A percentile compares a stretch with the other conserved stretches of the same genome.
Conservation (phyloP, 2,797 vertebrate species). For the Betta splendens region DNA sequence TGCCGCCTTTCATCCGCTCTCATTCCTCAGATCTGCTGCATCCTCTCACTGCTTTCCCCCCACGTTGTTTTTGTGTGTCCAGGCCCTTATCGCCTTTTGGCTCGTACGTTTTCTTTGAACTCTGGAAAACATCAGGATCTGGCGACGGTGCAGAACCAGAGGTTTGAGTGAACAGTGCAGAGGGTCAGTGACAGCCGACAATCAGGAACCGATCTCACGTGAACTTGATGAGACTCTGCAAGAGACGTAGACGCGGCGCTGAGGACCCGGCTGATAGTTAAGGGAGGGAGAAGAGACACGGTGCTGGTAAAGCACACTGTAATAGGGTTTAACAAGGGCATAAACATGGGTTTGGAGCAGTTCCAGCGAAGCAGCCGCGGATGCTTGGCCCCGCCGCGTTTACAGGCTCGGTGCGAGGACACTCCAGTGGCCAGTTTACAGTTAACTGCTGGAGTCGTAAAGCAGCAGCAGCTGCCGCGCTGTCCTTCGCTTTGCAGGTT, state of each 20-base stretch:
- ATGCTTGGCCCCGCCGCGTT: constrained; percentile 57
- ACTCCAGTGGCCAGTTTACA: constrained; percentile 44
- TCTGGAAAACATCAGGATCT: constrained; percentile 25
- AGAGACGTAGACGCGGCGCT: constrained; percentile 20
- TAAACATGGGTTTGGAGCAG: constrained; percentile 43
- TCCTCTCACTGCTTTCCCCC: neutral
- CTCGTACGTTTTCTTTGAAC: constrained; percentile 4
- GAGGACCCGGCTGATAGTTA: too few species aligned
- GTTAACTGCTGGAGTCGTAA: constrained; percentile 55
- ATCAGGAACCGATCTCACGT: constrained; percentile 59
- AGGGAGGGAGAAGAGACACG: constrained; percentile 3
- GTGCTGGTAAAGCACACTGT: constrained; percentile 38
- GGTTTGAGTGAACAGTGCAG: constrained; percentile 9
- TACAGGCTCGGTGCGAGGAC: constrained; percentile 39
- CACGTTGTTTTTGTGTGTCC: neutral
- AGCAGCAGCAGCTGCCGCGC: constrained; percentile 42
- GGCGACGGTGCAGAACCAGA: constrained; percentile 4
- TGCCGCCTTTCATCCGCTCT: constrained; percentile 8
- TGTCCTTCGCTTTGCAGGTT: constrained; percentile 24
- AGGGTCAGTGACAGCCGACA: constrained; percentile 41
- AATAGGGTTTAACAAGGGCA: constrained; percentile 53
- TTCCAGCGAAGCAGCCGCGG: constrained; percentile 43
- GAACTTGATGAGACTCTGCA: constrained; percentile 46
- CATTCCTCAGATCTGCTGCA: neutral
- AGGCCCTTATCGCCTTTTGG: constrained; percentile 14